These are phyloP conservation scores for Chrysotoxum bicinctum DNA, from an alignment of 2,888 invertebrate species.

Conservation along the genomic window DNA sequence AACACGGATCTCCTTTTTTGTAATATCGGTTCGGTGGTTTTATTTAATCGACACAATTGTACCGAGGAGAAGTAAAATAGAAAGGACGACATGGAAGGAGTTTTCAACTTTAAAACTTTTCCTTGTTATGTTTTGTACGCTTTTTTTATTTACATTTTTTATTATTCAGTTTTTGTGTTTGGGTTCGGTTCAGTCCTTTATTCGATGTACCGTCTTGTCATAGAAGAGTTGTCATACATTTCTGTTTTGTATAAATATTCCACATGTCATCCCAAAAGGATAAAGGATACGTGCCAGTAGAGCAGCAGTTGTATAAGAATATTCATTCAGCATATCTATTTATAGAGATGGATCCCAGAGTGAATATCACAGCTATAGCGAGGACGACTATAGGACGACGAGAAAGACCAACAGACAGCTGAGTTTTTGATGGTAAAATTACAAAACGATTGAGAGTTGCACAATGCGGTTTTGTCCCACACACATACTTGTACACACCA, in stretches of 20 bases:
- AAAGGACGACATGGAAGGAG: neutral
- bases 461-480: slow-evolving; percentile 37
- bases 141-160: slow-evolving; percentile 2
- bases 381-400: neutral
- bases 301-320: slow-evolving; percentile 35
- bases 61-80: neutral
- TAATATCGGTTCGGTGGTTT: slow-evolving; percentile 59
- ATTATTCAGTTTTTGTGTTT: slow-evolving; percentile 3
- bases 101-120: slow-evolving; percentile 58
- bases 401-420: slow-evolving; percentile 46
- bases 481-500: neutral
- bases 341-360: slow-evolving; percentile 4
- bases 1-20: neutral
- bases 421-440: slow-evolving; percentile 58
- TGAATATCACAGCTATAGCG: slow-evolving; percentile 35
- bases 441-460: slow-evolving; percentile 64
- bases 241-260: slow-evolving; percentile 28
- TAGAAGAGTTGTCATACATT: slow-evolving; percentile 46
- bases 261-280: slow-evolving; percentile 47
- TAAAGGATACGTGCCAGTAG: slow-evolving; percentile 65
- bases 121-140: slow-evolving; percentile 21
- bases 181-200: slow-evolving; percentile 18
- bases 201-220: slow-evolving; percentile 44
- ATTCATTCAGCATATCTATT: slow-evolving; percentile 28
- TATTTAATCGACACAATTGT: slow-evolving; percentile 49